A percentile compares a stretch with the other conserved stretches of the same genome.
These are phyloP conservation scores for Macropus fuliginosus DNA, from an alignment of 2,797 vertebrate species.

Conservation along the genomic window DNA sequence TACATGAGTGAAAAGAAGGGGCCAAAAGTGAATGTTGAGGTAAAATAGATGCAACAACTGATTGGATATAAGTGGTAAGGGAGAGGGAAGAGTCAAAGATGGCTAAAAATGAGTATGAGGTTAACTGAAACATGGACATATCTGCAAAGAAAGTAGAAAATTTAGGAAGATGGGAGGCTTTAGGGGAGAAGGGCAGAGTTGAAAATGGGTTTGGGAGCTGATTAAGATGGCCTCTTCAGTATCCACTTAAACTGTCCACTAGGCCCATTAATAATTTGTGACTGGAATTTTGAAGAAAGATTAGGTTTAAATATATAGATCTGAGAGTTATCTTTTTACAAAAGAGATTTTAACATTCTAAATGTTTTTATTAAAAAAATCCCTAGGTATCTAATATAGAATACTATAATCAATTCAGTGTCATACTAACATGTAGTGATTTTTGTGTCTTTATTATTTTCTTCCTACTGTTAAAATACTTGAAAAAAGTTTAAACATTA, in stretches of 20 bases:
- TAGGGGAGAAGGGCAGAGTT: background rate
- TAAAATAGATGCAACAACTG: too few relatives aligned
- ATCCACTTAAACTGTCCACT: background rate
- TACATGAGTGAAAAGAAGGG: too few relatives aligned
- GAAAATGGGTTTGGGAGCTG: background rate
- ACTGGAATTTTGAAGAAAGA: background rate
- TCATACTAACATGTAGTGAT: background rate
- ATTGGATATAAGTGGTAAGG: too few relatives aligned
- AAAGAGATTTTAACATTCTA: background rate
- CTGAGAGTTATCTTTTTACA: background rate
- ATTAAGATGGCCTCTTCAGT: background rate
- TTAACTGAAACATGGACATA: too few relatives aligned
- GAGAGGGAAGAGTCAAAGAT: too few relatives aligned
- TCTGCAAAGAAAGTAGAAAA: background rate
- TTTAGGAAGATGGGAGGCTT: background rate
- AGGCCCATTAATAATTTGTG: background rate
- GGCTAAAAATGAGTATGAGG: too few relatives aligned
- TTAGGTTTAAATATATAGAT: background rate
- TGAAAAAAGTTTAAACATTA: background rate
- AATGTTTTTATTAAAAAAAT: background rate
- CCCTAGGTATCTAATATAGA: background rate
- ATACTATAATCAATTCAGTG: background rate
- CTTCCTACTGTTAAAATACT: background rate
- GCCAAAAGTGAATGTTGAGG: too few relatives aligned
- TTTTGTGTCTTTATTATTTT: background rate